These are phyloP conservation scores for Drosophila mimica DNA, from an alignment of 2,888 invertebrate species.

Conservation along the genomic window DNA sequence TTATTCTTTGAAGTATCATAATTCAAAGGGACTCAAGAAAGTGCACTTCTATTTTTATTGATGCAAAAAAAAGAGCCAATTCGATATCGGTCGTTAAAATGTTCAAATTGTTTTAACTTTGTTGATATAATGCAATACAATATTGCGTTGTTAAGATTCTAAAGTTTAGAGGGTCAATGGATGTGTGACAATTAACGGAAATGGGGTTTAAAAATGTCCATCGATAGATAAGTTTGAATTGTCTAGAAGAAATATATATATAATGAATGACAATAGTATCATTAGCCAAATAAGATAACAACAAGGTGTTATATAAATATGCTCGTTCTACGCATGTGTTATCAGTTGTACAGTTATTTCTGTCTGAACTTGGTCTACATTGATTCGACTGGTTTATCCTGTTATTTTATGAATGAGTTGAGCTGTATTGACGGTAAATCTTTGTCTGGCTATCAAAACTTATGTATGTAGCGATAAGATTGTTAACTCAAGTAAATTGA, in stretches of 20 bases:
- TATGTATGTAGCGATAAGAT: conserved; percentile 20
- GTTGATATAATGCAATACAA: not conserved
- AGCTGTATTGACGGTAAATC: not conserved
- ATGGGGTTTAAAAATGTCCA: not conserved
- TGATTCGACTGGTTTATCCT: not conserved
- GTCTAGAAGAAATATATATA: not conserved
- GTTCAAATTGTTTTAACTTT: not conserved
- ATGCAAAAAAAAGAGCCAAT: not conserved
- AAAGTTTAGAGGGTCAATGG: not conserved
- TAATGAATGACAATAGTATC: not conserved
- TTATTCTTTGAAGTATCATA: not conserved
- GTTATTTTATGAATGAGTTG: conserved; percentile 22
- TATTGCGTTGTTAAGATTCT: not conserved
- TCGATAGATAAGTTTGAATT: not conserved
- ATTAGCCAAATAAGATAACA: conserved; percentile 1
- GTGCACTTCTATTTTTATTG: not conserved
- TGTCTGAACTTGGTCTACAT: not conserved
- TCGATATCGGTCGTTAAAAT: not conserved
- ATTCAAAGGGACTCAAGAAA: not conserved
- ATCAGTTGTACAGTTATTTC: not conserved
- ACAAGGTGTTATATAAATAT: not conserved
- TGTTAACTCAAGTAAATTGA: conserved; percentile 11
- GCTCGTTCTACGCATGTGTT: not conserved
- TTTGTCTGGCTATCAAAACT: not conserved
- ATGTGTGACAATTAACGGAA: not conserved